Evolutionary conservation across 2,797 vertebrate species (phyloP), one percentile per base, ranked within the genome.

Genomic region (Naso thynnoides): DNA sequence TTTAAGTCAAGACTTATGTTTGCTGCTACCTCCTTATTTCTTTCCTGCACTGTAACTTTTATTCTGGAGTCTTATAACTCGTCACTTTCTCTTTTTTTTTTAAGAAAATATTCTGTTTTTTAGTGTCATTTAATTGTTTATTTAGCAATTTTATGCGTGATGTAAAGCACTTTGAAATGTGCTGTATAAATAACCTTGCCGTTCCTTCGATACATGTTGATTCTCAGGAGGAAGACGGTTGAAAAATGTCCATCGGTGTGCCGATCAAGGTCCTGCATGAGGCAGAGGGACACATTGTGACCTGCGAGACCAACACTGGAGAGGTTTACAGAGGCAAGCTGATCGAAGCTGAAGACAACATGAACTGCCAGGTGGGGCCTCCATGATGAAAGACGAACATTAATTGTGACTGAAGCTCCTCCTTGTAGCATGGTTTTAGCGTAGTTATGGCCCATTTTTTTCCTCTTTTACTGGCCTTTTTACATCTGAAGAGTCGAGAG

Each of bases 231-330:
- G 42, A 75, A 69, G 6, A 56, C n/a, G 0, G 13, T 47, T 63
- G 55, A 75, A 93, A 87, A 26, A 99, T 99, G 98, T 99, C 98
- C 0, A 99, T 99, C 13, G 98, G 97, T 0, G 98, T 99, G 21
- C 98, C 98, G 0, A 99, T 99, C 83, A 99, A 99, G 86, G 98
- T 99, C 26, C 95, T 99, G 49, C 98, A 99, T 2, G 98, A 99
- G 79, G 98, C 98, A 0, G 98, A 99, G 86, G 98, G 98, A 14
- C 98, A 99, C 90, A 98, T 99, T 0, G 98, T 99, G 42, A 99
- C 98, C 0, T 99, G 98, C 7, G 98, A 99, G 88, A 99, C 98
- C n/a, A 99, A 98, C 77, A 99, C 97, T 0, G 98, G 98, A 0
- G 98, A 99, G 54, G 98, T 99, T 15, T 99, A 99, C 78, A 91